A percentile compares a stretch with the other conserved stretches of the same genome.
These are phyloP conservation scores for Tenodera sinensis DNA, from an alignment of 2,888 invertebrate species.

Conservation along the genomic window DNA sequence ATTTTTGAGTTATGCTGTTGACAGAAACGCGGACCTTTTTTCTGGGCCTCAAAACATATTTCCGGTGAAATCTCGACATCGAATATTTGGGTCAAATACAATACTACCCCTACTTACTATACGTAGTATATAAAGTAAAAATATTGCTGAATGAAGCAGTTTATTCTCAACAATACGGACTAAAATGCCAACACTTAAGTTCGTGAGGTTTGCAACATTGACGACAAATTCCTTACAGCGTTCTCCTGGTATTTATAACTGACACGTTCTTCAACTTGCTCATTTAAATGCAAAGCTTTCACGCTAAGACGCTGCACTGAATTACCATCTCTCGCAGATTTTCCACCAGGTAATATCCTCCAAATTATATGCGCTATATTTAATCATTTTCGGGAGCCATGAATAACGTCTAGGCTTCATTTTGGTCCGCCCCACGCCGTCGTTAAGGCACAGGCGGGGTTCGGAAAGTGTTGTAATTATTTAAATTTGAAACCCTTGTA, in stretches of 20 bases:
- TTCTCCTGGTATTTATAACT: not conserved
- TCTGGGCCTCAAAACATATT: too few species aligned
- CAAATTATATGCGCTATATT: not conserved
- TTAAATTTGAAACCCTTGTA: not conserved
- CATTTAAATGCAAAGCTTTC: not conserved
- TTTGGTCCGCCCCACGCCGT: not conserved
- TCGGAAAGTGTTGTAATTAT: not conserved
- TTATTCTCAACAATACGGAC: too few species aligned
- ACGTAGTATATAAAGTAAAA: too few species aligned
- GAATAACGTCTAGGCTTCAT: not conserved
- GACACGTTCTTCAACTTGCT: not conserved
- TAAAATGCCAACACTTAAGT: too few species aligned
- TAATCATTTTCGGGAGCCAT: not conserved
- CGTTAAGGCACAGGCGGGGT: not conserved
- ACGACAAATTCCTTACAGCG: not conserved
- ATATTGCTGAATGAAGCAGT: too few species aligned
- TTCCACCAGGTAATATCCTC: not conserved
- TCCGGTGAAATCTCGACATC: too few species aligned
- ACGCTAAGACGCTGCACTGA: not conserved
- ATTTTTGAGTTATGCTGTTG: too few species aligned
- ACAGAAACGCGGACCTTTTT: too few species aligned
- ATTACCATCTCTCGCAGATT: not conserved
- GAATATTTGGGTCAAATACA: too few species aligned
- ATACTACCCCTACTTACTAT: too few species aligned
- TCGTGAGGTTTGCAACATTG: not conserved